These are phyloP conservation scores for Mimumesa dahlbomi DNA, from an alignment of 2,888 invertebrate genomes.

Conservation along the genomic window DNA sequence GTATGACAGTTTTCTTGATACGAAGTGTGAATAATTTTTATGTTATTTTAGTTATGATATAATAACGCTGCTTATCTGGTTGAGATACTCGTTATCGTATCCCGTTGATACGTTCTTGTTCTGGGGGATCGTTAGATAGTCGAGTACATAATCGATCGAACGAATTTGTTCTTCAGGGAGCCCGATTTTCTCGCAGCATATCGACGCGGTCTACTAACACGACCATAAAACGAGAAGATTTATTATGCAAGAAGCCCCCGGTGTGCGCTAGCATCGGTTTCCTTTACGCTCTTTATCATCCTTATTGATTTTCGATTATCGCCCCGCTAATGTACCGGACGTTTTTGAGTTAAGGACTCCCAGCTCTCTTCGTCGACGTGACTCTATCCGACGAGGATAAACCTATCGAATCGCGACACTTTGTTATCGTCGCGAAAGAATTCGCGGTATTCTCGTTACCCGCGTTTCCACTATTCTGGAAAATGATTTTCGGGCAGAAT, in stretches of 20 bases:
- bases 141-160: constrained; percentile 23
- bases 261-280: constrained; percentile 39
- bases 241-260: constrained; percentile 56
- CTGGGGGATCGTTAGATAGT: constrained; percentile 12
- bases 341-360: constrained; percentile 65
- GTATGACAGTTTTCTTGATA: no score
- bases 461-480: no score
- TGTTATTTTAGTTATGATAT: not conserved
- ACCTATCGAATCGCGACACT: constrained; percentile 6
- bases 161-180: constrained; percentile 34
- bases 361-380: constrained; percentile 13
- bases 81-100: constrained; percentile 14
- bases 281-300: constrained; percentile 63
- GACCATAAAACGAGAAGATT: constrained; percentile 44
- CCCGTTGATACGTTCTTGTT: not conserved
- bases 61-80: not conserved
- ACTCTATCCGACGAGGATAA: not conserved
- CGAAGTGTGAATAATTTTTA: no score
- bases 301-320: constrained; percentile 68
- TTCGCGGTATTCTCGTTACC: no score
- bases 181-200: constrained; percentile 16
- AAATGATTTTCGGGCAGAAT: no score
- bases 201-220: constrained; percentile 22
- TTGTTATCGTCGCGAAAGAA: no score
- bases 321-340: constrained; percentile 58